These are phyloP conservation scores for Bucorvus abyssinicus DNA, from an alignment of 2,797 vertebrate species.

Conservation along the genomic window DNA sequence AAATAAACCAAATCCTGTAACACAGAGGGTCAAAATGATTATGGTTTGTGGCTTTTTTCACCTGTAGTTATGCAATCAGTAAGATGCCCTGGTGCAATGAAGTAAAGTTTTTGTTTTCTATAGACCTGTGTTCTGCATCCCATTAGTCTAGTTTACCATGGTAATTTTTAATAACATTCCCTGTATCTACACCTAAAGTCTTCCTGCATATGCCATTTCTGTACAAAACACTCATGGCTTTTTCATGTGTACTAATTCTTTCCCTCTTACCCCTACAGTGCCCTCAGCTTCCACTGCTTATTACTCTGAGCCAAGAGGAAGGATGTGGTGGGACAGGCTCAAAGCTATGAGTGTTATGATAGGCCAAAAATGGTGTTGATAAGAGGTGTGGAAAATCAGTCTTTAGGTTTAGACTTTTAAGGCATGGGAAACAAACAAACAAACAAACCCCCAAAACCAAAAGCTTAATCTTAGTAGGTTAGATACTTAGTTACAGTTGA, in stretches of 20 bases:
- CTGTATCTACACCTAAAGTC: not conserved
- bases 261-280: not conserved
- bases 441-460: not conserved
- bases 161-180: not conserved
- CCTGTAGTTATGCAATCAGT: not conserved
- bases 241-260: not conserved
- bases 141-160: not conserved
- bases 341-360: not conserved
- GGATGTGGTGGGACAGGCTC: not conserved
- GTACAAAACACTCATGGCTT: not conserved
- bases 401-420: not conserved
- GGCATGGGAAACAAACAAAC: fast-evolving
- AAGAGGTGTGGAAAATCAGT: not conserved
- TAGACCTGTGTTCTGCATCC: not conserved
- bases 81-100: not conserved
- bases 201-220: not conserved
- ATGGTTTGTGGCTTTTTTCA: conserved; percentile 83
- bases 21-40: conserved; percentile 97
- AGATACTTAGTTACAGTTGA: not conserved
- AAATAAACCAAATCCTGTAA: conserved; percentile 98
- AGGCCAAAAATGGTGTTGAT: not conserved
- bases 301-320: no score
- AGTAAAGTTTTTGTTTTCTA: not conserved
- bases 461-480: not conserved
- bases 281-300: not conserved